Evolutionary conservation across 2,888 invertebrate genomes (phyloP).

Genomic region (Neelides folsomi): DNA sequence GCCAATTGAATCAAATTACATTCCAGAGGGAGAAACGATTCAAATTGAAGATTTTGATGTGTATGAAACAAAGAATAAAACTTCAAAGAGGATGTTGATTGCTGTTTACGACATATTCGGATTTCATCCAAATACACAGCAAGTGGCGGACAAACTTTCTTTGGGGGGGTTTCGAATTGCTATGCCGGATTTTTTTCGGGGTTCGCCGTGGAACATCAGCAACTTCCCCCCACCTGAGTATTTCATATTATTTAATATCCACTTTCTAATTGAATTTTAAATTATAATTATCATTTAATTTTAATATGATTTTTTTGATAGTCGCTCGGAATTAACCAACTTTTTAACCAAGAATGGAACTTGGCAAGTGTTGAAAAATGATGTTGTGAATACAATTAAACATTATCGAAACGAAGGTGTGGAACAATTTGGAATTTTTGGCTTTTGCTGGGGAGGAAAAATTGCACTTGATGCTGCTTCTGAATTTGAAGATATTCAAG

Average conservation of each 20-base stretch:
- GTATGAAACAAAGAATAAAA: constrained; percentile 14
- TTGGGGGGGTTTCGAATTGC: constrained; percentile 17
- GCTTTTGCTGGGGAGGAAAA: constrained; percentile 19
- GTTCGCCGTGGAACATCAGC: constrained; percentile 11
- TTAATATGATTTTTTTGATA: not conserved
- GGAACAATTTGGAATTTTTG: constrained; percentile 11
- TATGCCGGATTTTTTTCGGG: constrained; percentile 24
- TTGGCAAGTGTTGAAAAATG: constrained; percentile 10
- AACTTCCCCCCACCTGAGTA: constrained; percentile 18
- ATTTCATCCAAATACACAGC: constrained; percentile 14
- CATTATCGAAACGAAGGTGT: constrained; percentile 12
- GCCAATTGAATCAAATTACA: constrained; percentile 9
- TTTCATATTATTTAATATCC: not conserved
- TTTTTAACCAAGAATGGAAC: constrained; percentile 10
- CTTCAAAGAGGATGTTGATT: constrained; percentile 14
- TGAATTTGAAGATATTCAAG: constrained; percentile 19
- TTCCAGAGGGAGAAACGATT: not conserved
- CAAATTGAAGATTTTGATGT: not conserved
- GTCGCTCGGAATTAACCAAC: not conserved
- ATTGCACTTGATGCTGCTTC: constrained; percentile 6
- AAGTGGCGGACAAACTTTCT: constrained; percentile 19
- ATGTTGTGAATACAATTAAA: constrained; percentile 3
- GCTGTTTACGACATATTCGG: constrained; percentile 27
- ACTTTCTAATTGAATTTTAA: not conserved
- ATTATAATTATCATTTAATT: not conserved